Base-by-base conservation (phyloP, 1,140 invertebrate genomes). In the Kradibia gibbosae region DNA sequence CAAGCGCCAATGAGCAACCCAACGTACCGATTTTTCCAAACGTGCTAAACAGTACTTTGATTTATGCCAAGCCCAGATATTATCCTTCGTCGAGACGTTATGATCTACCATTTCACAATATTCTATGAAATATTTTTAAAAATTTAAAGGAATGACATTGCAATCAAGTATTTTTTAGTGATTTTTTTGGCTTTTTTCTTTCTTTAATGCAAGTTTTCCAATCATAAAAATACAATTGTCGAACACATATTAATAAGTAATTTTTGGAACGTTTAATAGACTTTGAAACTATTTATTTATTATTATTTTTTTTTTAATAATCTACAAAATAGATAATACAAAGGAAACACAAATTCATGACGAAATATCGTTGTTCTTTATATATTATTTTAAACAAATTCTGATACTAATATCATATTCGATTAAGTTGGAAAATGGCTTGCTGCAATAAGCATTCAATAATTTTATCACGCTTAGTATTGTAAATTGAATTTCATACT, bases 41-140 rank as follows among this genome's bases (percentile, higher is more conserved):
- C 34, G 22, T 10, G 20, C 34, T 67, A 39, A 67, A 39, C 62
- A 67, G 39, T 67, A n/a, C 34, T 39, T 67, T 67, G 62, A 67
- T 67, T 39, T 67, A 67, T 39, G 20, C 34, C 25, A 39, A 67
- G 39, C 34, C 20, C 62, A 39, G 20, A 39, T 67, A 39, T 67
- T 39, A 67, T 67, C 20, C 17, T 67, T 10, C 7, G 22, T 67
- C 34, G 25, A 20, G 62, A 10, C 20, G 17, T 36, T 36, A 67
- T 67, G 20, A 67, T 67, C 62, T 39, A 39, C n/a, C 20, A 67
- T 67, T 15, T 0, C 17, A 39, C 20, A 65, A 67, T 67, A 67
- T 39, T 67, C 62, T n/a, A 67, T 20, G 7, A 67, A 39, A 39
- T 39, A 67, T 39, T 67, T 67, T 39, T n/a, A n/a, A 67, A n/a